Evolutionary conservation across 2,888 invertebrate genomes (phyloP).

Genomic region (Leptinotarsa rubiginosa): DNA sequence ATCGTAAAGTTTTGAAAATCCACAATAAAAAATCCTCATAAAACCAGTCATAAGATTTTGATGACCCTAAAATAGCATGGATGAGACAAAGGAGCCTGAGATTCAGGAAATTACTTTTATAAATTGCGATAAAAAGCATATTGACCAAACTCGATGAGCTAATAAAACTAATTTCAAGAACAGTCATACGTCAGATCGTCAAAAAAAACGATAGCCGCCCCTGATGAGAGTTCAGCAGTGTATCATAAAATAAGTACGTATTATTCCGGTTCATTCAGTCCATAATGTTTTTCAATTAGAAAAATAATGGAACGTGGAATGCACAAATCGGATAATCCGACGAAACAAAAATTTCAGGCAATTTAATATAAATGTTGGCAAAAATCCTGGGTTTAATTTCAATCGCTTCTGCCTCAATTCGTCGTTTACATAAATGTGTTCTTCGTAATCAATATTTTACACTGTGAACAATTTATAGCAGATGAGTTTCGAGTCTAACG

Average conservation of each 20-base stretch:
- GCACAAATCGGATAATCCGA: constrained; percentile 33
- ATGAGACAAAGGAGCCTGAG: too few relatives aligned
- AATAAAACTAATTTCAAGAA: constrained; percentile 1
- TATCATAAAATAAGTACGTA: neutral
- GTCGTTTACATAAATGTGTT: constrained; percentile 28
- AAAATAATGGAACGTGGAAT: constrained; percentile 33
- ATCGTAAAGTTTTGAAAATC: too few relatives aligned
- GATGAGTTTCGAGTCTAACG: constrained; percentile 30
- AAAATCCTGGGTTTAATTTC: constrained; percentile 37
- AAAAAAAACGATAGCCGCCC: neutral
- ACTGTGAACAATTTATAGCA: constrained; percentile 30
- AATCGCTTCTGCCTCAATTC: constrained; percentile 31
- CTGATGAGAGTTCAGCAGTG: neutral
- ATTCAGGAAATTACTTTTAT: too few relatives aligned
- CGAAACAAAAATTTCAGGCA: constrained; percentile 36
- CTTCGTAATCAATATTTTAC: constrained; percentile 19
- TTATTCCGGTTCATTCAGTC: neutral
- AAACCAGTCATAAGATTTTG: too few relatives aligned
- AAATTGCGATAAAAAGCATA: neutral
- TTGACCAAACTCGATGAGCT: neutral
- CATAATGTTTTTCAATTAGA: constrained; percentile 33
- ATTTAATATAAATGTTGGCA: constrained; percentile 34
- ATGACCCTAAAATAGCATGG: too few relatives aligned
- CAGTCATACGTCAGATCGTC: neutral
- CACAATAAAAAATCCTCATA: too few relatives aligned